Conservation (phyloP, 2,113 vertebrate species). For the Beaufortia kweichowensis region DNA sequence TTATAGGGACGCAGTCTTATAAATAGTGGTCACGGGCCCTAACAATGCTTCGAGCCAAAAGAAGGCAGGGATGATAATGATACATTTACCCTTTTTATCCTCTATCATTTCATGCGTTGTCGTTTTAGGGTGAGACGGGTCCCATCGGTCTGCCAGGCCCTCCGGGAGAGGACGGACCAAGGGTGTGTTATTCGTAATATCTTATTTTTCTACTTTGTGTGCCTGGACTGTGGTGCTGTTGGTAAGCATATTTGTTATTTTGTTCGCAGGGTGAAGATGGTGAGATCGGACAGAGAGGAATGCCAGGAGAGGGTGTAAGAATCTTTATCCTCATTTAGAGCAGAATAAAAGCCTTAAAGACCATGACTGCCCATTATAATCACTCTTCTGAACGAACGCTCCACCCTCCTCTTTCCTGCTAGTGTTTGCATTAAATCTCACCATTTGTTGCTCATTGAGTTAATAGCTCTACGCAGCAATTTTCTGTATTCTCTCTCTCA, state of each 20-base stretch:
- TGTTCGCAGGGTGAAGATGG: slow-evolving; percentile 92
- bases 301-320: slow-evolving; percentile 94
- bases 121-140: slow-evolving; percentile 84
- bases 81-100: slow-evolving; percentile 53
- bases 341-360: background rate
- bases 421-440: background rate
- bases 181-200: slow-evolving; percentile 74
- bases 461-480: slow-evolving; percentile 1
- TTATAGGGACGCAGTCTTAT: slow-evolving; percentile 46
- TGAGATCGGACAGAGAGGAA: slow-evolving; percentile 91
- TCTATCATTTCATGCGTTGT: slow-evolving; percentile 9
- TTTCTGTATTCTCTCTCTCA: slow-evolving; percentile 7
- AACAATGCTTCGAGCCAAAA: slow-evolving; percentile 56
- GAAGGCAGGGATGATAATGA: slow-evolving; percentile 57
- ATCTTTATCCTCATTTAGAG: background rate
- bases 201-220: background rate
- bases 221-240: background rate
- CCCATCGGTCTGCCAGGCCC: slow-evolving; percentile 87
- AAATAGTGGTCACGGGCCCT: slow-evolving; percentile 60
- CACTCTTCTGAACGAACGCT: background rate
- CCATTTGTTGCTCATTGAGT: slow-evolving; percentile 3
- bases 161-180: slow-evolving; percentile 92
- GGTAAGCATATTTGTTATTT: background rate
- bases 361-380: slow-evolving; percentile 1
- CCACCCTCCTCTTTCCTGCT: background rate